Evolutionary conservation across 2,888 invertebrate genomes (phyloP).

Genomic region (Chorisops tibialis): DNA sequence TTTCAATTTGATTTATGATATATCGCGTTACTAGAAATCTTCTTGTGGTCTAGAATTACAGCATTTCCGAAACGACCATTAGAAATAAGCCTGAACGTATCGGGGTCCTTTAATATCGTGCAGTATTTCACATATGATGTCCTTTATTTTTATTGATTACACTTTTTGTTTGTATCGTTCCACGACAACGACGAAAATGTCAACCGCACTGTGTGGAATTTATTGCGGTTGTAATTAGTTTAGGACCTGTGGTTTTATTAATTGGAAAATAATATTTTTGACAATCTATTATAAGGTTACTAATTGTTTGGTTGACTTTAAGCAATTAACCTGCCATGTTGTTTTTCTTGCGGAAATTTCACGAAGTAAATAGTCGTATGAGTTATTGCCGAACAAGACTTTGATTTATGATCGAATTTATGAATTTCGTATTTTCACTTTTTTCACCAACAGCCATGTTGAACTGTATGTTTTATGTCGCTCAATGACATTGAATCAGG

Average conservation of each 20-base stretch:
- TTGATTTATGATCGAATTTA: conserved; percentile 16
- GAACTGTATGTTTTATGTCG: too few relatives aligned
- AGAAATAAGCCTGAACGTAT: conserved; percentile 16
- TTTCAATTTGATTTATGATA: conserved; percentile 25
- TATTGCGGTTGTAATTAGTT: conserved; percentile 25
- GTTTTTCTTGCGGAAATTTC: too few relatives aligned
- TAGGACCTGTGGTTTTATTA: conserved; percentile 17
- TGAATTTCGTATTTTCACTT: too few relatives aligned
- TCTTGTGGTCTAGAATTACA: conserved; percentile 24
- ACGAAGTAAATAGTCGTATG: neutral
- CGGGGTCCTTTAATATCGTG: conserved; percentile 3
- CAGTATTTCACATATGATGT: too few relatives aligned
- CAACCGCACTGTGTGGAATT: conserved; percentile 18
- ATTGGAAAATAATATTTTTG: conserved; percentile 25
- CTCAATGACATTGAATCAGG: too few relatives aligned
- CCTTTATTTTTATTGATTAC: too few relatives aligned
- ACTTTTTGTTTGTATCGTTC: neutral
- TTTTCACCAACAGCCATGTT: too few relatives aligned
- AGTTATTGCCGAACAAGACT: conserved; percentile 9
- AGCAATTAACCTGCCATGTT: too few relatives aligned
- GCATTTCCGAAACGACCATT: conserved; percentile 22
- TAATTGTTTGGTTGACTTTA: conserved; percentile 5
- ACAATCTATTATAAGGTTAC: conserved; percentile 22
- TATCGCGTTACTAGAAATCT: conserved; percentile 23
- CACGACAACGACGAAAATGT: conserved; percentile 7